A percentile compares a stretch with the other conserved stretches of the same genome.
Conservation (phyloP, 2,888 invertebrate genomes). For the Trichogramma evanescens region DNA sequence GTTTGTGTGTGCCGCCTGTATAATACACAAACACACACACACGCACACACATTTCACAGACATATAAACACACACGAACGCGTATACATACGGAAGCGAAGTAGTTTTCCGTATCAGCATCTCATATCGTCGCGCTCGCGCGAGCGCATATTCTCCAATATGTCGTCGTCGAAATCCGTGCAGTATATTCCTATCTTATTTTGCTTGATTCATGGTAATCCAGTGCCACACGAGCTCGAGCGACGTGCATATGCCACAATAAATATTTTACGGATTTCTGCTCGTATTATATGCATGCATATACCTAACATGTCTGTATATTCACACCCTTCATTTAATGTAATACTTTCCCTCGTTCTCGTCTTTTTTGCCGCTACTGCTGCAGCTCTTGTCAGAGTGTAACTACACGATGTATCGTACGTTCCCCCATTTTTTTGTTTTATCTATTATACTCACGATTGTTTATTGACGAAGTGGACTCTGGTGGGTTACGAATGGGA, state of each 20-base stretch:
- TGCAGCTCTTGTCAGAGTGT: no score
- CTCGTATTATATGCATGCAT: slow-evolving; percentile 23
- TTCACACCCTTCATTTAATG: no score
- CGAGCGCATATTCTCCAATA: slow-evolving; percentile 25
- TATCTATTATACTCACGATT: slow-evolving; percentile 32
- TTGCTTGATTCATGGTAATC: slow-evolving; percentile 36
- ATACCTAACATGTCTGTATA: background rate
- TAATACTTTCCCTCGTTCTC: slow-evolving; percentile 5
- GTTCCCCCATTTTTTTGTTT: no score
- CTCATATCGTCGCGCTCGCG: slow-evolving; percentile 24
- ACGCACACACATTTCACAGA: background rate
- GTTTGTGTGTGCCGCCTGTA: no score
- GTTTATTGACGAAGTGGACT: slow-evolving; percentile 47
- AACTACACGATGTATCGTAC: no score
- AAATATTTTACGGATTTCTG: slow-evolving; percentile 40
- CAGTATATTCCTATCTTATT: slow-evolving; percentile 26
- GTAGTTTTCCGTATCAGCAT: slow-evolving; percentile 19
- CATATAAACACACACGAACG: slow-evolving; percentile 24
- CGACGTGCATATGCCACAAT: slow-evolving; percentile 34
- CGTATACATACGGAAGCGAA: slow-evolving; percentile 21
- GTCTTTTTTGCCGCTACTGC: background rate
- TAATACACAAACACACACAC: no score
- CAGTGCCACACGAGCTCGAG: slow-evolving; percentile 18
- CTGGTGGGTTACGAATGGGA: slow-evolving; percentile 32
- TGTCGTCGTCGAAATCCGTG: slow-evolving; percentile 28